Percentiles rank a stretch among this genome's conserved stretches.
These are phyloP conservation scores for Periparus ater DNA, from an alignment of 2,797 vertebrate genomes.

Conservation along the genomic window DNA sequence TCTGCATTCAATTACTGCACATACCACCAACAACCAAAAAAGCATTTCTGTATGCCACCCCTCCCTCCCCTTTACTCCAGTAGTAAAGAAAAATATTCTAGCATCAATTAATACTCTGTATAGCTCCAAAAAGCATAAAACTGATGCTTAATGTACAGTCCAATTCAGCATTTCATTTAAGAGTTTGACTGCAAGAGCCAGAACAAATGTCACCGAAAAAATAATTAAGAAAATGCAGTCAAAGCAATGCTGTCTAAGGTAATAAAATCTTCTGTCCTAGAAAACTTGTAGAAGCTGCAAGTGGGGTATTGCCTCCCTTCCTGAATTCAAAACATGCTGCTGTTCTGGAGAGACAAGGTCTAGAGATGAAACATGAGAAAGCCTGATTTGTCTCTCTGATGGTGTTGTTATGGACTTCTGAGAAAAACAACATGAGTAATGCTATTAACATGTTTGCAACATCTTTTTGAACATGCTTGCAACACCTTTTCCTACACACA, in stretches of 20 bases:
- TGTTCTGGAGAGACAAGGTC: neutral
- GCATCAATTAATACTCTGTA: neutral
- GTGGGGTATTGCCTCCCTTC: neutral
- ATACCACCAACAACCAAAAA: neutral
- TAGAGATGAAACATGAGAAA: neutral
- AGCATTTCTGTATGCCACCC: neutral
- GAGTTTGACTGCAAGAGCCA: neutral
- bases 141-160: neutral
- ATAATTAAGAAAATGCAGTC: neutral
- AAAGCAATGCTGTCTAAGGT: neutral
- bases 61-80: neutral
- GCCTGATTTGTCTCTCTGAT: neutral
- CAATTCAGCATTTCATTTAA: neutral
- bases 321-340: neutral
- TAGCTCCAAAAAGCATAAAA: neutral
- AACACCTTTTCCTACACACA: neutral
- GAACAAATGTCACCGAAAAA: neutral
- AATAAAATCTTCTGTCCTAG: neutral
- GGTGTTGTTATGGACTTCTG: neutral
- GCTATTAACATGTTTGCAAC: slow-evolving; percentile 5
- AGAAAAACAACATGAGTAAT: slow-evolving; percentile 40
- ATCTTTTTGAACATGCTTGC: neutral
- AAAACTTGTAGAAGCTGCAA: neutral
- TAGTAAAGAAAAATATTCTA: neutral
- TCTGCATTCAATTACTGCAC: slow-evolving; percentile 11